These are phyloP conservation scores for Chymomyza costata DNA, from an alignment of 1,140 invertebrate species.

Conservation along the genomic window DNA sequence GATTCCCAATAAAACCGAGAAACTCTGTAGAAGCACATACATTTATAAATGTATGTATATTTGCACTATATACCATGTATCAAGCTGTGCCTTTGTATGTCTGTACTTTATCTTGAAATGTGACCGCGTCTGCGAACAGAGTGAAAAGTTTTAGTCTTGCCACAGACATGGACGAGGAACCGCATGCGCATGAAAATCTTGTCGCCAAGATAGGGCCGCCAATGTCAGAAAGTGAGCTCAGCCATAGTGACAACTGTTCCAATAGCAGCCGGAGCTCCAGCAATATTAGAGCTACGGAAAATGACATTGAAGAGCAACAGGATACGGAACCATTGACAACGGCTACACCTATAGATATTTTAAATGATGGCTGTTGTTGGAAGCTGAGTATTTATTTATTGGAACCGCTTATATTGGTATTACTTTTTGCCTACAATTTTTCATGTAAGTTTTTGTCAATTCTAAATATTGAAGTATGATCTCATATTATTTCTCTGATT, in stretches of 20 bases:
- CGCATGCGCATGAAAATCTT: slow-evolving; percentile 46
- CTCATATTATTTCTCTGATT: slow-evolving; percentile 25
- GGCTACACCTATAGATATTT: background rate
- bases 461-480: too few relatives aligned
- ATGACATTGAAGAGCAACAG: background rate
- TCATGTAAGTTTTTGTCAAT: slow-evolving; percentile 47
- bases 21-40: too few relatives aligned
- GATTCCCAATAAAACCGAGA: too few relatives aligned
- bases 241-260: background rate
- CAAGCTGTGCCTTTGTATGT: too few relatives aligned
- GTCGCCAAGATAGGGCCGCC: slow-evolving; percentile 29
- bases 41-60: too few relatives aligned
- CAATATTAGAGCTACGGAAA: too few relatives aligned
- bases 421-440: slow-evolving; percentile 67
- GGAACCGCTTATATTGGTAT: slow-evolving; percentile 57
- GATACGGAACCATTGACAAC: background rate
- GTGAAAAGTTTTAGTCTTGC: slow-evolving; percentile 29
- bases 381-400: slow-evolving; percentile 40
- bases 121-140: slow-evolving; percentile 3
- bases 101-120: slow-evolving; percentile 43
- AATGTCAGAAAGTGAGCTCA: slow-evolving; percentile 12
- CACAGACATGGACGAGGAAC: slow-evolving; percentile 44
- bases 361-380: background rate
- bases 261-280: too few relatives aligned
- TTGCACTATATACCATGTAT: too few relatives aligned